phyloP scores from a whole-genome alignment of 1,140 invertebrate genomes.

The Calliphora vicina region DNA sequence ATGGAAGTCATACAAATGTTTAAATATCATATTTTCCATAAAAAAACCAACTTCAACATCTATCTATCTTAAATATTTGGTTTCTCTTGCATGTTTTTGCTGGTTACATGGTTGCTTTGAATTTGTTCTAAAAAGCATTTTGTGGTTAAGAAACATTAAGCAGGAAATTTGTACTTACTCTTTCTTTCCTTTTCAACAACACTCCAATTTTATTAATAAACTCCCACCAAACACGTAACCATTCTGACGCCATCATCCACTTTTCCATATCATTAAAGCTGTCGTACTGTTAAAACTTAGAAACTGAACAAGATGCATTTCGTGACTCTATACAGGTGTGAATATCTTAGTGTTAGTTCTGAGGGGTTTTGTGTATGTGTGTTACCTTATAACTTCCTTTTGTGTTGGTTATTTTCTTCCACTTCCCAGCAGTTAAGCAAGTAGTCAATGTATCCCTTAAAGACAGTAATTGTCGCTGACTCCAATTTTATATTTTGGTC shows the following conservation, averaged over 20 bases:
- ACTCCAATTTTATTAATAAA: background rate
- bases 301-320: background rate
- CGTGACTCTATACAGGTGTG: background rate
- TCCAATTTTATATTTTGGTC: too few relatives aligned
- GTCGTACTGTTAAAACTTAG: too few relatives aligned
- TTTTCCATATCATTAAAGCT: background rate
- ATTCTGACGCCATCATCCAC: background rate
- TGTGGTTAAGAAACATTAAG: background rate
- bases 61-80: too few relatives aligned
- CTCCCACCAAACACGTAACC: too few relatives aligned
- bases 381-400: background rate
- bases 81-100: too few relatives aligned
- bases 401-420: background rate
- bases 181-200: background rate
- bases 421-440: too few relatives aligned
- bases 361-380: too few relatives aligned
- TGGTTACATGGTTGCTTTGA: background rate
- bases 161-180: background rate
- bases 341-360: too few relatives aligned
- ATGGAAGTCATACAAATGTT: background rate
- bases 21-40: too few relatives aligned
- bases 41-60: too few relatives aligned
- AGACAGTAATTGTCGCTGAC: too few relatives aligned
- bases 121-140: background rate
- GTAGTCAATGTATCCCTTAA: too few relatives aligned